Evolutionary conservation across 2,888 invertebrate species (phyloP), one percentile per base, ranked within the genome.

Genomic region (Schrankia costaestrigalis): DNA sequence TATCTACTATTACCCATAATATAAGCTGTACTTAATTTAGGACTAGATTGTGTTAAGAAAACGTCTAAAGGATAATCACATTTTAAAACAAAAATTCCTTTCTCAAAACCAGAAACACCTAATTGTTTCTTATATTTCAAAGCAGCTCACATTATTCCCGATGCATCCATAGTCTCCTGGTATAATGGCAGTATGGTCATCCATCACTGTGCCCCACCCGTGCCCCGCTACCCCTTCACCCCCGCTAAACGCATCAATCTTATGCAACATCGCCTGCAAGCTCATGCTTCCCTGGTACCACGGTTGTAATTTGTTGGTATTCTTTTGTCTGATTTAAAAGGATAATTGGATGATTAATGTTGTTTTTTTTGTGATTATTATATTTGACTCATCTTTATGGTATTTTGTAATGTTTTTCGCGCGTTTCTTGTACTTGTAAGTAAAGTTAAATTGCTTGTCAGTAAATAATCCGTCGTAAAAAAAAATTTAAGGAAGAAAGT

Each of bases 191-290:
- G 52, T 41, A 40, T 42, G 63, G 65, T 68, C 72, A 77, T 79
- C 74, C 63, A 70, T 71, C 73, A 71, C 77, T 43, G 35, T 44
- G 40, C 41, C 49, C 55, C 46, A 46, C 28, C 31, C 37, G 26
- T 35, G 15, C 36, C 32, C 28, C 38, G 22, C 28, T 33, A 4
- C 31, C 10, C 30, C 32, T 25, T 38, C 39, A 38, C 48, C 30
- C 15, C 39, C 49, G 53, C 47, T 62, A 52, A 46, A 49, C 59
- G 63, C 81, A 82, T 82, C 81, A 82, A 82, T 82, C 82, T 81
- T 78, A 65, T 65, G 70, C 72, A 71, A 63, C 67, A 68, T 70
- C 63, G 58, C 71, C 67, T 71, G 65, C 64, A 62, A 64, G 54
- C 59, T 78, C 67, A 68, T 75, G 69, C 47, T 42, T 41, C 38